These are phyloP conservation scores for Achatina immaculata DNA, from an alignment of 1,140 invertebrate species.

Conservation along the genomic window DNA sequence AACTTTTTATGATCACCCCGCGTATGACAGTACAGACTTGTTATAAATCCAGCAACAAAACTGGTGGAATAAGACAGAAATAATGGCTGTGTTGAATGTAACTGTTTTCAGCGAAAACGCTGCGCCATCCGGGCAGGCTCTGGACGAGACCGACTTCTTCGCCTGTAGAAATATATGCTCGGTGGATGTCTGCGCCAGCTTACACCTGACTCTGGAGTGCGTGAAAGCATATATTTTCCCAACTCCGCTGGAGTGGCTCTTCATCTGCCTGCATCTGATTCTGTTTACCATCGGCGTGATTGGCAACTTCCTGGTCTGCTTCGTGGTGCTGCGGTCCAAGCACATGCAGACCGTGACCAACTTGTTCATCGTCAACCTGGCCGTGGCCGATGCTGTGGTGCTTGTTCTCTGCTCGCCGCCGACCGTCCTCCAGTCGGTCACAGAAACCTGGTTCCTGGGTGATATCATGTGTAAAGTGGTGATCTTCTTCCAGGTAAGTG, in stretches of 20 bases:
- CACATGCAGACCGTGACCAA: constrained; percentile 92
- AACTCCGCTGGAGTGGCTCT: constrained; percentile 74
- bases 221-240: constrained; percentile 55
- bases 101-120: not conserved
- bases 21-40: no score
- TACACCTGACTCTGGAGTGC: constrained; percentile 29
- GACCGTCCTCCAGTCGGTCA: constrained; percentile 89
- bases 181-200: constrained; percentile 20
- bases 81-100: not conserved
- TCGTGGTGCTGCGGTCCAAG: constrained; percentile 86
- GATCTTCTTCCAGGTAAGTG: constrained; percentile 86
- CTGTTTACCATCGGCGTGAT: constrained; percentile 84
- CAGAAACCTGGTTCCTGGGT: constrained; percentile 91
- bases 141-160: not conserved
- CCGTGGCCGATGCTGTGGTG: constrained; percentile 91
- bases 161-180: not conserved
- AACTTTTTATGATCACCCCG: no score
- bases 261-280: constrained; percentile 79
- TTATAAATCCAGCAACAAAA: no score
- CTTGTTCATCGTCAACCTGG: constrained; percentile 94
- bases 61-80: no score
- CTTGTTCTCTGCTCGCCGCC: constrained; percentile 88
- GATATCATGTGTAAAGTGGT: constrained; percentile 84
- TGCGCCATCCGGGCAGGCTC: not conserved
- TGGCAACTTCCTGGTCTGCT: constrained; percentile 89